Conservation (phyloP, 2,113 vertebrate species). For the Andinoacara biseriatus region DNA sequence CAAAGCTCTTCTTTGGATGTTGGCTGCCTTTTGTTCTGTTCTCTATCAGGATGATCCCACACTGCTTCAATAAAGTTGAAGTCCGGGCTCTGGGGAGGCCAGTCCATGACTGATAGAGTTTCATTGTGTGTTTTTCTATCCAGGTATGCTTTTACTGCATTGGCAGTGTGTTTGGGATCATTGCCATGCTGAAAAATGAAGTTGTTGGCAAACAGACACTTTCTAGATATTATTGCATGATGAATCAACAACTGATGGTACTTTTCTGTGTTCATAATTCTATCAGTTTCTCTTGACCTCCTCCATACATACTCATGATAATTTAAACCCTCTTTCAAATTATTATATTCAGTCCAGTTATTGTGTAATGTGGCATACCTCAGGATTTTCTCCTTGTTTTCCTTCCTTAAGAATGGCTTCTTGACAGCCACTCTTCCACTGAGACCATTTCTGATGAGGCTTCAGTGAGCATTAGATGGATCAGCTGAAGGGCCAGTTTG, state of each 20-base stretch:
- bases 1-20: no score
- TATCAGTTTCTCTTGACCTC: neutral
- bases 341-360: rapidly evolving
- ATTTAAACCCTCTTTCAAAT: no score
- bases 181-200: neutral
- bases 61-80: no score
- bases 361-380: neutral
- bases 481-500: neutral
- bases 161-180: neutral
- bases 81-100: neutral
- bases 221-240: neutral
- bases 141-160: neutral
- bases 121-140: neutral
- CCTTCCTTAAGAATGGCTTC: neutral
- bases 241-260: neutral
- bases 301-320: neutral
- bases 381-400: neutral
- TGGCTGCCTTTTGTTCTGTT: no score
- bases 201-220: neutral
- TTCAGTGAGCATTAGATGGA: neutral
- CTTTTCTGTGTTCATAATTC: neutral
- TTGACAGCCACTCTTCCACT: neutral
- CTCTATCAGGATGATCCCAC: no score
- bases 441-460: neutral
- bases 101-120: neutral